phyloP scores from a whole-genome alignment of 1,140 invertebrate species.

The Phthorimaea operculella region DNA sequence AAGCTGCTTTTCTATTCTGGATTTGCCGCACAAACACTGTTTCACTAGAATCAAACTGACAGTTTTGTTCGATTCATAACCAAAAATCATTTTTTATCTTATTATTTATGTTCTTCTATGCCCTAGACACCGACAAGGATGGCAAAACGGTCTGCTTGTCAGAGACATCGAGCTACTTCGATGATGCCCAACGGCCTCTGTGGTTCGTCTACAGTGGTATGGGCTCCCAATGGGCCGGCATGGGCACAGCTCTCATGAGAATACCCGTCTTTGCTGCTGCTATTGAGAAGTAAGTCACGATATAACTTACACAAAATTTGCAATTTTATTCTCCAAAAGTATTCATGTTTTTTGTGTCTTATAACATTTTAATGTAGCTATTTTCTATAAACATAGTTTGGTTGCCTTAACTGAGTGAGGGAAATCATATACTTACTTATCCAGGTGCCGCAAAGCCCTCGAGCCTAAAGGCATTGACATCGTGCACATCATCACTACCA shows the following conservation, averaged over 20 bases:
- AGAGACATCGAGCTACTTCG: constrained; percentile 65
- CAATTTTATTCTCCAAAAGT: neutral
- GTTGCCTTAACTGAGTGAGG: too few relatives aligned
- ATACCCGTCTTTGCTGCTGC: constrained; percentile 79
- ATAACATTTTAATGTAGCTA: constrained; percentile 6
- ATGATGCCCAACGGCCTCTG: constrained; percentile 72
- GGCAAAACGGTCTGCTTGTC: constrained; percentile 37
- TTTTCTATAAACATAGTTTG: too few relatives aligned
- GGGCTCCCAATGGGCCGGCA: constrained; percentile 88
- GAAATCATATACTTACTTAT: constrained; percentile 12
- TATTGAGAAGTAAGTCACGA: constrained; percentile 67
- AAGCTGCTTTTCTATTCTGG: constrained; percentile 73
- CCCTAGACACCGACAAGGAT: constrained; percentile 68
- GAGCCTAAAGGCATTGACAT: constrained; percentile 76
- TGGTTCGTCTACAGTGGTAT: constrained; percentile 92
- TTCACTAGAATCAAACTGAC: constrained; percentile 30
- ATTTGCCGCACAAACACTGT: constrained; percentile 77
- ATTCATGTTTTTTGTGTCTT: constrained; percentile 5
- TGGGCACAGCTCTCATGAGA: constrained; percentile 74
- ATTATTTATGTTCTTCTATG: too few relatives aligned
- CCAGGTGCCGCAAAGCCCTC: constrained; percentile 72
- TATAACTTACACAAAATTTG: neutral
- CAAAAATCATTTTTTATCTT: too few relatives aligned
- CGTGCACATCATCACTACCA: constrained; percentile 74
- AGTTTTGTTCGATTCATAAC: too few relatives aligned